Evolutionary conservation across 2,113 vertebrate species (phyloP).

Genomic region (Phalacrocorax pelagicus): DNA sequence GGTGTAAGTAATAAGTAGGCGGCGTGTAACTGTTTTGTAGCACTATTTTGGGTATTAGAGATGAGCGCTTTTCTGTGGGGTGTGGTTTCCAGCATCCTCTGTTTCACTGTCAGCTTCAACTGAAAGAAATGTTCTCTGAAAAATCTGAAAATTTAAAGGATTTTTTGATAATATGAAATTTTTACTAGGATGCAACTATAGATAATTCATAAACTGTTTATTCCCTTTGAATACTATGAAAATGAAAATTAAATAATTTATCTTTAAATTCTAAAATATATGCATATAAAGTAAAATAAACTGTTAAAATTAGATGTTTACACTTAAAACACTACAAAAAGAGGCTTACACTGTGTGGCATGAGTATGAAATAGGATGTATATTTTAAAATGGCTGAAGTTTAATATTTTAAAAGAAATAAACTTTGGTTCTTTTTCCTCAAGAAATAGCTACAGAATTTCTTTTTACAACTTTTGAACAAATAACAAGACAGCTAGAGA

Average conservation of each 20-base stretch:
- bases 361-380: neutral
- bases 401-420: neutral
- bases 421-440: neutral
- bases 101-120: neutral
- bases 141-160: neutral
- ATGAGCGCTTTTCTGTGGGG: neutral
- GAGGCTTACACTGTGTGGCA: neutral
- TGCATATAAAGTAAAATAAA: neutral
- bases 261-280: neutral
- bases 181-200: neutral
- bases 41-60: neutral
- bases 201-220: neutral
- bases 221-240: neutral
- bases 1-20: neutral
- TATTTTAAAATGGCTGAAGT: neutral
- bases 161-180: neutral
- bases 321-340: neutral
- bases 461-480: conserved; percentile 1
- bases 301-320: neutral
- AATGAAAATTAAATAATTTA: neutral
- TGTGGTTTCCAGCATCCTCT: neutral
- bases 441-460: neutral
- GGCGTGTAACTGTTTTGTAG: neutral
- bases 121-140: neutral
- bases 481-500: neutral